Conservation (phyloP, 2,797 vertebrate genomes). For the Morelia viridis region DNA sequence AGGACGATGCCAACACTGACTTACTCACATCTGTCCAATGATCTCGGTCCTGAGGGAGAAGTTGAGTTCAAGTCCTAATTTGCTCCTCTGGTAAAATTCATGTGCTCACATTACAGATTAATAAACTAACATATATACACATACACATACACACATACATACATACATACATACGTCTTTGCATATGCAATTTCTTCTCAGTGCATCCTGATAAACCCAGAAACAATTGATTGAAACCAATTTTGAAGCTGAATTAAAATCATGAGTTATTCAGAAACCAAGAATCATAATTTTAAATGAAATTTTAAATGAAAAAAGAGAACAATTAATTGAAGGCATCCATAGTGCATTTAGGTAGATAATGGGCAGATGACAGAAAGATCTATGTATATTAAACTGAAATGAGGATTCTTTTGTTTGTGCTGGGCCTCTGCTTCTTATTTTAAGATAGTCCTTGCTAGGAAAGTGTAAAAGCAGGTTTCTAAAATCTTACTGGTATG, state of each 20-base stretch:
- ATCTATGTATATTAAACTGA: neutral
- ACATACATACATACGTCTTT: neutral
- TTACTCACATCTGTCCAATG: neutral
- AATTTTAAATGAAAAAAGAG: neutral
- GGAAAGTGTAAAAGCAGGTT: neutral
- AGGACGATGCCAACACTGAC: neutral
- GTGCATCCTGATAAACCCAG: neutral
- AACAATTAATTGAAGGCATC: neutral
- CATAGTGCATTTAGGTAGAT: neutral
- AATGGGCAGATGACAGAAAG: neutral
- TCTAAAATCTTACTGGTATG: slow-evolving; percentile 10
- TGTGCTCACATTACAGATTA: neutral
- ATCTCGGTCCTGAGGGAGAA: neutral
- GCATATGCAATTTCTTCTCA: neutral
- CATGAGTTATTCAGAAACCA: neutral
- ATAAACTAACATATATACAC: neutral
- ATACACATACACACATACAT: too few species aligned
- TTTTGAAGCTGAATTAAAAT: neutral
- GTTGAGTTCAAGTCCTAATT: neutral
- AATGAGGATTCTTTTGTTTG: neutral
- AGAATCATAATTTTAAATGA: neutral
- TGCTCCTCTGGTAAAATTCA: neutral
- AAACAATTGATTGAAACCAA: neutral
- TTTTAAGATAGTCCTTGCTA: neutral
- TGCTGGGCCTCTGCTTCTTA: neutral